phyloP scores from a whole-genome alignment of 2,888 invertebrate species.

The Netelia virgata region DNA sequence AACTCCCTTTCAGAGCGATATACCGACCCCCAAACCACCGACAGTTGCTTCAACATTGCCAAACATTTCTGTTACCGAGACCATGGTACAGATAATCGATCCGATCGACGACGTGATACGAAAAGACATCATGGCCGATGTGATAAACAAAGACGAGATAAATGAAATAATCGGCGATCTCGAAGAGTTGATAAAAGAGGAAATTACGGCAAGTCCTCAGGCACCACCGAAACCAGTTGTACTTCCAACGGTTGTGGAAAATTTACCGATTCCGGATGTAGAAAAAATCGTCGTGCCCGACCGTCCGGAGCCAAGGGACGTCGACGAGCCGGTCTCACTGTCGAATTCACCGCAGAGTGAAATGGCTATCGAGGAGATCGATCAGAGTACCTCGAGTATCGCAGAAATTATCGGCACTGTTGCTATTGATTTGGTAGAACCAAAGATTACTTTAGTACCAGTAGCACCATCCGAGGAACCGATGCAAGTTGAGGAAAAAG shows the following conservation, averaged over 20 bases:
- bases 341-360: conserved; percentile 86
- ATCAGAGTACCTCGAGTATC: conserved; percentile 86
- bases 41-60: conserved; percentile 65
- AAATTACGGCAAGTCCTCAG: conserved; percentile 81
- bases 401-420: conserved; percentile 85
- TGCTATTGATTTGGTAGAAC: conserved; percentile 77
- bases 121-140: conserved; percentile 81
- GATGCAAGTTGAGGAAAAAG: conserved; percentile 15
- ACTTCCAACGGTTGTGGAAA: conserved; percentile 69
- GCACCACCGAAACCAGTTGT: conserved; percentile 63
- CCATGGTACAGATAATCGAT: conserved; percentile 81
- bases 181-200: conserved; percentile 83
- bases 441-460: conserved; percentile 71
- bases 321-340: conserved; percentile 85
- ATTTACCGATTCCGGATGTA: conserved; percentile 62
- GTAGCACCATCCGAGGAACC: conserved; percentile 57
- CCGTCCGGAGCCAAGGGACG: conserved; percentile 84
- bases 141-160: conserved; percentile 83
- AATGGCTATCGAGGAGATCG: conserved; percentile 86
- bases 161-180: conserved; percentile 83
- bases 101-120: conserved; percentile 82
- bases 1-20: conserved; percentile 43
- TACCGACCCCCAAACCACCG: conserved; percentile 55
- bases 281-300: conserved; percentile 71
- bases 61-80: conserved; percentile 75